A percentile compares a stretch with the other conserved stretches of the same genome.
Conservation (phyloP, 2,888 invertebrate species). For the Carpatolechia fugitivella region DNA sequence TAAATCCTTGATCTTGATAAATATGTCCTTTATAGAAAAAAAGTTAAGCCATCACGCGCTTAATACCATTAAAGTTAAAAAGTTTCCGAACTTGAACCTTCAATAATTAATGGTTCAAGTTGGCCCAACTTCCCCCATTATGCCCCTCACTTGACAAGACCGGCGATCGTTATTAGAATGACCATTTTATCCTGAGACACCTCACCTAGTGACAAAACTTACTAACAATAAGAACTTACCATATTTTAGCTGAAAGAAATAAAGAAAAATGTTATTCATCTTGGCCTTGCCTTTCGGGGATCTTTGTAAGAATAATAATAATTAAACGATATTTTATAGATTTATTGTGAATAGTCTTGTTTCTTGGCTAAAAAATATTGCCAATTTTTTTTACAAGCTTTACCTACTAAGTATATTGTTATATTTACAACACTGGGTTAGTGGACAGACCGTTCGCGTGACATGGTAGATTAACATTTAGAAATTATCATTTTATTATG, state of each 20-base stretch:
- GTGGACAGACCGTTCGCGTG: too few species aligned
- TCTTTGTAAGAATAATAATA: too few species aligned
- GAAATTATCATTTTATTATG: too few species aligned
- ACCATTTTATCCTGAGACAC: constrained; percentile 43
- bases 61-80: constrained; percentile 22
- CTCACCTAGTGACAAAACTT: neutral
- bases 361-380: too few species aligned
- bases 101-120: constrained; percentile 63
- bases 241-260: neutral
- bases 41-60: neutral
- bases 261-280: neutral
- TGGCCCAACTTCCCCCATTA: constrained; percentile 51
- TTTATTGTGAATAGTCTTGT: too few species aligned
- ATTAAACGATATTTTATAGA: too few species aligned
- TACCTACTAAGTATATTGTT: too few species aligned
- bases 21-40: neutral
- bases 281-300: neutral
- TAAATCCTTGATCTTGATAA: too few species aligned
- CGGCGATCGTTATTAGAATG: constrained; percentile 53
- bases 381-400: too few species aligned
- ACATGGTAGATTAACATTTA: too few species aligned
- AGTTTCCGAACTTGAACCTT: constrained; percentile 56
- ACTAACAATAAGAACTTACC: neutral
- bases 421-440: too few species aligned
- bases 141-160: constrained; percentile 50